Base-by-base conservation (phyloP, 2,888 invertebrate species). In the Tupiocoris notatus region DNA sequence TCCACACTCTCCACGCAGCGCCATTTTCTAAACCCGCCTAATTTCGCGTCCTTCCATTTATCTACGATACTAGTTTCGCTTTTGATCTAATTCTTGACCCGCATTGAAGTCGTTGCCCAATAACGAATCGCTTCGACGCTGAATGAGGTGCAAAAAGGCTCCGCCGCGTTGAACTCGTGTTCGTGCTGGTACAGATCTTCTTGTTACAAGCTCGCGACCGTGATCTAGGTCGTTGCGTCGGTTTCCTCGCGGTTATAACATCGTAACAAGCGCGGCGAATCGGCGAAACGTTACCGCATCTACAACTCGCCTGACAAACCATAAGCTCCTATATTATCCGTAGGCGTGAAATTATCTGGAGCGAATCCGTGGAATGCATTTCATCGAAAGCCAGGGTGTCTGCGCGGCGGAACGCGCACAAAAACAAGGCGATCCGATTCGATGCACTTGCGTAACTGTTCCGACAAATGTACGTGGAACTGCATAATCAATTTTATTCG, bases 341-440 rank as follows among this genome's bases (percentile, higher is more conserved):
- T 39, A 3, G 62, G 73, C 73, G 73, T 73, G 73, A 54, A 73
- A 73, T 62, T 62, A 73, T 73, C 73, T 73, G 73, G 73, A 73
- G 73, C 73, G 73, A 73, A 73, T 73, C 70, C 70, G 39, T 25
- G 25, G 65, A 24, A 65, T 65, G 65, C 65, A 25, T 25, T 39
- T 12, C 39, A 12, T 7, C 39, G 39, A 39, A 39, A 39, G 39
- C 39, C 6, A 12, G 39, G 39, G 39, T 39, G 39, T 3, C 39
- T 12, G 39, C 39, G 6, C 39, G 39, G 39, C 39, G 39, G 39
- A 39, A 39, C 39, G 39, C 6, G 39, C 39, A 3, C 6, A 3
- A 39, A 12, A 39, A 39, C 39, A 12, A 39, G 39, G 39, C 39
- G 39, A 39, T 39, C 39, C 39, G 39, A 39, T 39, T 39, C 39